Evolutionary conservation across 2,113 vertebrate species (phyloP).

Genomic region (Albula glossodonta): DNA sequence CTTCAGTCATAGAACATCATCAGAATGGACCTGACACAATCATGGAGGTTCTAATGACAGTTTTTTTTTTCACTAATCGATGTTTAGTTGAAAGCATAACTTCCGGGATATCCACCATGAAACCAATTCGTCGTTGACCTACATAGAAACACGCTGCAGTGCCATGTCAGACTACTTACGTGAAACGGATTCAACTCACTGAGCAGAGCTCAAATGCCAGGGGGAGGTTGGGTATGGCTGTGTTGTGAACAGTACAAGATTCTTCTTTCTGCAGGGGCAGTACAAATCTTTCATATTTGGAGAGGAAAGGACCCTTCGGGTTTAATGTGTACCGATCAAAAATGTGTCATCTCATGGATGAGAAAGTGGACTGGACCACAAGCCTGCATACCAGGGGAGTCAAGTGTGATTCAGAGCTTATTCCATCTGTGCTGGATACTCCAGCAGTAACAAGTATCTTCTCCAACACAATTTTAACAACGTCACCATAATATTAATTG

Average conservation of each 20-base stretch:
- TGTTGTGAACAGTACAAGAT: neutral
- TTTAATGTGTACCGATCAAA: neutral
- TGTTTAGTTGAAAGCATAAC: neutral
- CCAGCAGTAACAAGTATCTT: neutral
- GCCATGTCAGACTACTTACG: slow-evolving; percentile 6
- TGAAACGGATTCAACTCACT: neutral
- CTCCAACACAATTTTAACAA: neutral
- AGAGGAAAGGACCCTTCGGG: neutral
- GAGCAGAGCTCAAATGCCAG: neutral
- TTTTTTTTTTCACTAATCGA: neutral
- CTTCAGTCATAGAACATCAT: neutral
- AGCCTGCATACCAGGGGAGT: slow-evolving; percentile 5
- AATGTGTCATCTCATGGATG: neutral
- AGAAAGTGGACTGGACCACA: slow-evolving; percentile 3
- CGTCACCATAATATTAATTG: neutral
- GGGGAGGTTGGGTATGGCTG: neutral
- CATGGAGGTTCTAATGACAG: neutral
- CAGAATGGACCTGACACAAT: neutral
- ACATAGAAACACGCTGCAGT: neutral
- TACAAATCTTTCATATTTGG: neutral
- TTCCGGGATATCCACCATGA: neutral
- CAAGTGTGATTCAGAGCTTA: neutral
- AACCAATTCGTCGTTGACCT: slow-evolving; percentile 10
- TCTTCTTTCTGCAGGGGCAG: slow-evolving; percentile 3
- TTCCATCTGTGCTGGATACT: neutral